Percentiles rank a stretch among this genome's conserved stretches.
These are phyloP conservation scores for Desmophyllum pertusum DNA, from an alignment of 92 coral and sea anemone genomes.

Conservation along the genomic window DNA sequence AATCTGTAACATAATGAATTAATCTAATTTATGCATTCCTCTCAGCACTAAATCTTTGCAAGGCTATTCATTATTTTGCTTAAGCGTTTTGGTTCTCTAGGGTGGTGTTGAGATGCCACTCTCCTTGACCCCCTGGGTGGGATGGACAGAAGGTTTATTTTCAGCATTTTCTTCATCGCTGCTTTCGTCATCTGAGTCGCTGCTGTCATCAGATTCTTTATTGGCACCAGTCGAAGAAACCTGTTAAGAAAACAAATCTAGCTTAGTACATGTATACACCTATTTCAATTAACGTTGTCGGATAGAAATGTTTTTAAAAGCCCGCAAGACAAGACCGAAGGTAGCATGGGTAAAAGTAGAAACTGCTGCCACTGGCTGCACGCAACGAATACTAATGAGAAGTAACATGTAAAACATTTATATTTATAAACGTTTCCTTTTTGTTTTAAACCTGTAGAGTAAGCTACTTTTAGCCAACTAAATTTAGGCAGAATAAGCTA, in stretches of 20 bases:
- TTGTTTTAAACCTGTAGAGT: too few relatives aligned
- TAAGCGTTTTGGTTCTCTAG: constrained; percentile 33
- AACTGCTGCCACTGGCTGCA: neutral
- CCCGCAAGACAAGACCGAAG: too few relatives aligned
- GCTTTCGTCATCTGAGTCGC: constrained; percentile 36
- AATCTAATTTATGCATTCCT: neutral
- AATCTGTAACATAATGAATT: neutral
- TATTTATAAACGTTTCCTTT: too few relatives aligned
- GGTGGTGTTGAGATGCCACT: constrained; percentile 1
- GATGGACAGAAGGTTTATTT: neutral
- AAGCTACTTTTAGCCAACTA: too few relatives aligned
- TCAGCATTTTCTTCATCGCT: constrained; percentile 46
- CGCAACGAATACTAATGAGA: too few relatives aligned
- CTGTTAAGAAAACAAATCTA: neutral
- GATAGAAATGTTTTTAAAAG: too few relatives aligned
- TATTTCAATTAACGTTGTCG: too few relatives aligned
- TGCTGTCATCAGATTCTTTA: constrained; percentile 1
- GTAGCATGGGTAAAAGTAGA: too few relatives aligned
- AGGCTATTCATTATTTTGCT: constrained; percentile 7
- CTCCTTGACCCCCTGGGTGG: constrained; percentile 30
- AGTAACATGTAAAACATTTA: too few relatives aligned
- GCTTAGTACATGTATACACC: neutral
- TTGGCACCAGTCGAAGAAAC: neutral
- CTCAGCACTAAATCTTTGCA: neutral
- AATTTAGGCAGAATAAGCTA: too few relatives aligned